Base-by-base conservation (phyloP, 2,888 invertebrate species). In the Troglohyphantes excavatus region DNA sequence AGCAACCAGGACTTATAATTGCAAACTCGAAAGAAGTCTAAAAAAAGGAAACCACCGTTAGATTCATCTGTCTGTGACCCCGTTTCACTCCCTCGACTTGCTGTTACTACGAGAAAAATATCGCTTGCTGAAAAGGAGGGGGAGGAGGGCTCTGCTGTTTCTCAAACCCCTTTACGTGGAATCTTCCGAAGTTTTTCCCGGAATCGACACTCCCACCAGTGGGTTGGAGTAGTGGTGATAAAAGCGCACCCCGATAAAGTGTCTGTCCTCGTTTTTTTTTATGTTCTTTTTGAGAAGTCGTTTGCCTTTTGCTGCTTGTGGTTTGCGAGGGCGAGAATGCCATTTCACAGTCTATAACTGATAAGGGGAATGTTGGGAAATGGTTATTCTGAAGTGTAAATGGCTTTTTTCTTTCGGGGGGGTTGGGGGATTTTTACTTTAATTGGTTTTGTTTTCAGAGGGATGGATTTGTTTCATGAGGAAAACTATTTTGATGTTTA, bases 311-410 rank as follows among this genome's bases (percentile, higher is more conserved):
- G 21, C 46, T 19, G 26, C 19, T 59, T 75, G 43, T 39, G 61
- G n/a, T 21, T 65, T 33, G 26, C 21, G 27, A 46, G 26, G 21
- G 26, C 6, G n/a, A 26, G 65, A 63, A 26, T 27, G 26, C 17
- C 21, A 27, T 78, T 63, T 78, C 65, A 43, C 78, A 78, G 39
- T 26, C 43, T 53, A 59, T 65, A 63, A 75, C 75, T 61, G 75
- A 59, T 61, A 61, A n/a, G 11, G 43, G 11, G 43, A 29, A 27
- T 1, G n/a, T 33, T 33, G 33, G 33, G 33, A 9, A 33, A 3
- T 6, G n/a, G n/a, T n/a, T n/a, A n/a, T n/a, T n/a, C n/a, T n/a
- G n/a, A n/a, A n/a, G n/a, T n/a, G n/a, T n/a, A n/a, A n/a, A n/a
- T n/a, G n/a, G n/a, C n/a, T n/a, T n/a, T n/a, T n/a, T n/a, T n/a